Conservation (phyloP, 2,888 invertebrate genomes). For the Metalampra italica region DNA sequence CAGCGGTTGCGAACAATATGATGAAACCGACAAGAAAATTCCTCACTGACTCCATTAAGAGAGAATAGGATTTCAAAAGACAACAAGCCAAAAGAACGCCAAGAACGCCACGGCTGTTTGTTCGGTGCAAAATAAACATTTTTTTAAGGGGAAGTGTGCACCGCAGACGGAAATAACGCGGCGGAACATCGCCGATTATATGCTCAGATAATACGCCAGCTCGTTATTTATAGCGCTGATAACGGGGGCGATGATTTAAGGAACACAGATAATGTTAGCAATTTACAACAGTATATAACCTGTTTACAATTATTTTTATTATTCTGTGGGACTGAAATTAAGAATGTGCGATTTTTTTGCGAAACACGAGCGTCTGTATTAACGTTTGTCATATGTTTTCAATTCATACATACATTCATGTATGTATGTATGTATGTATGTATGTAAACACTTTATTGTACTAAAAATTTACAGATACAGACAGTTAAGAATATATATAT, state of each 20-base stretch:
- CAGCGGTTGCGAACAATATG: too few species aligned
- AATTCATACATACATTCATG: too few species aligned
- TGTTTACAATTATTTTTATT: conserved; percentile 49
- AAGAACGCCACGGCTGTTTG: conserved; percentile 3
- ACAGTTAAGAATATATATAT: too few species aligned
- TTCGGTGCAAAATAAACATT: conserved; percentile 43
- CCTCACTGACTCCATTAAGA: neutral
- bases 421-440: too few species aligned
- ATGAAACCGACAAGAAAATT: neutral
- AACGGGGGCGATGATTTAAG: conserved; percentile 70
- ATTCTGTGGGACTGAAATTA: neutral
- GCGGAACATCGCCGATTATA: conserved; percentile 65
- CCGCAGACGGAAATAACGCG: conserved; percentile 58
- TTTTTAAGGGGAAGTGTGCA: conserved; percentile 54
- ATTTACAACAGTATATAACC: conserved; percentile 60
- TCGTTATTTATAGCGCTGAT: conserved; percentile 64
- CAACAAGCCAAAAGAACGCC: conserved; percentile 4
- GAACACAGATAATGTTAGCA: conserved; percentile 57
- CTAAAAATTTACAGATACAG: too few species aligned
- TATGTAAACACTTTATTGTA: too few species aligned
- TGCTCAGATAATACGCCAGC: conserved; percentile 55
- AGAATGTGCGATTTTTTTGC: too few species aligned
- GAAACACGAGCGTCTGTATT: too few species aligned
- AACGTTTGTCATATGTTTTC: too few species aligned
- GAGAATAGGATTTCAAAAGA: conserved; percentile 5